Evolutionary conservation across 2,113 vertebrate species (phyloP).

Genomic region (Planiliza haematocheilus): DNA sequence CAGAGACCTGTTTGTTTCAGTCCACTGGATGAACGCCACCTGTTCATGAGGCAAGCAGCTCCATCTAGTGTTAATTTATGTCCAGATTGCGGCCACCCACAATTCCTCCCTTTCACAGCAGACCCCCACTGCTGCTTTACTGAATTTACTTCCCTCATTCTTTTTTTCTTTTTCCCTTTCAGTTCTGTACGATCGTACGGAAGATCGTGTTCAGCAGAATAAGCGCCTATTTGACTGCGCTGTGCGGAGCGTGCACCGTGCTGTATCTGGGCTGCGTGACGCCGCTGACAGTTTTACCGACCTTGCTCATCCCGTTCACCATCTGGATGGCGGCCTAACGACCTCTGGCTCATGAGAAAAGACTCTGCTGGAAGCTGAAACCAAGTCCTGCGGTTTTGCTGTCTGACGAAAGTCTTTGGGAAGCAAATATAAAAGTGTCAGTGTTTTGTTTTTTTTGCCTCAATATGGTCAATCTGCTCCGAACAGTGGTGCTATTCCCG

Average conservation of each 20-base stretch:
- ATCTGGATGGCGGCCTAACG: slow-evolving; percentile 86
- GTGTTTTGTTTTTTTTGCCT: neutral
- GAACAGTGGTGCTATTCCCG: neutral
- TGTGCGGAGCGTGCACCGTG: slow-evolving; percentile 63
- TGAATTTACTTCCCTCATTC: neutral
- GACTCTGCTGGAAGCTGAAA: slow-evolving; percentile 20
- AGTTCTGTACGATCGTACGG: slow-evolving; percentile 84
- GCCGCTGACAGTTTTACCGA: slow-evolving; percentile 57
- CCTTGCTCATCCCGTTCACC: slow-evolving; percentile 78
- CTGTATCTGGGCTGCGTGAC: slow-evolving; percentile 73
- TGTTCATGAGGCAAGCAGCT: slow-evolving; percentile 37
- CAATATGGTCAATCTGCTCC: neutral
- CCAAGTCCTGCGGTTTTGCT: neutral
- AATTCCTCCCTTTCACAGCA: neutral
- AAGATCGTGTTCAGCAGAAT: slow-evolving; percentile 81
- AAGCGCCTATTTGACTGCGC: slow-evolving; percentile 73
- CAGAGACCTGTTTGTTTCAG: neutral
- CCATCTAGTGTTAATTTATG: slow-evolving; percentile 62
- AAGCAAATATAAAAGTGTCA: neutral
- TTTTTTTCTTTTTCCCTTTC: neutral
- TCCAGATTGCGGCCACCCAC: neutral
- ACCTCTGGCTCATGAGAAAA: slow-evolving; percentile 1
- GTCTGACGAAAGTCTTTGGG: neutral
- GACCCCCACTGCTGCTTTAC: neutral
- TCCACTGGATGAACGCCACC: neutral